Evolutionary conservation across 1,140 invertebrate genomes (phyloP).

Genomic region (Drusus annulatus): DNA sequence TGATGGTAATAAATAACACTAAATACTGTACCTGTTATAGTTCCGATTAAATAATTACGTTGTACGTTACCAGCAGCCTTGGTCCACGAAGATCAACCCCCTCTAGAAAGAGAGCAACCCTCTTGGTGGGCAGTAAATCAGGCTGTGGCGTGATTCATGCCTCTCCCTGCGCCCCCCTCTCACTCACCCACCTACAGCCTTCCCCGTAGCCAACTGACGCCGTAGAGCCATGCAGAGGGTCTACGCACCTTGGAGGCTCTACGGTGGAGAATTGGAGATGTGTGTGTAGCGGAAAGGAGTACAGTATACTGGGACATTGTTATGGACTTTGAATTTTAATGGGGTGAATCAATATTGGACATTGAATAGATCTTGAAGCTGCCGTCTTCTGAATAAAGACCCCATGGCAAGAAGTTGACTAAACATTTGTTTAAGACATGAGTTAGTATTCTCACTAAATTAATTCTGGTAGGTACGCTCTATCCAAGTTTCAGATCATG

Average conservation of each 20-base stretch:
- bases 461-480: too few species aligned
- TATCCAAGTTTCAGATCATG: too few species aligned
- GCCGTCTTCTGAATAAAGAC: neutral
- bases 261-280: neutral
- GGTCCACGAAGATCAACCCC: conserved; percentile 34
- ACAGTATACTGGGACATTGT: neutral
- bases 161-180: conserved; percentile 17
- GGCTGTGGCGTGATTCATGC: conserved; percentile 58
- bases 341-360: neutral
- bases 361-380: neutral
- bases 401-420: too few species aligned
- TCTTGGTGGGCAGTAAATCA: conserved; percentile 53
- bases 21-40: too few species aligned
- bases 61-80: neutral
- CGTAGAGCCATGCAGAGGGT: neutral
- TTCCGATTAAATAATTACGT: conserved; percentile 3
- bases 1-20: too few species aligned
- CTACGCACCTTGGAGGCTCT: conserved; percentile 24
- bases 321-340: conserved; percentile 17
- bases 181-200: too few species aligned
- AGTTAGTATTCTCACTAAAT: too few species aligned
- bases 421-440: too few species aligned
- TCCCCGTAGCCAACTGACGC: neutral
- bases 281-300: too few species aligned
- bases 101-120: conserved; percentile 42